These are phyloP conservation scores for Oligia latruncula DNA, from an alignment of 2,888 invertebrate genomes.

Conservation along the genomic window DNA sequence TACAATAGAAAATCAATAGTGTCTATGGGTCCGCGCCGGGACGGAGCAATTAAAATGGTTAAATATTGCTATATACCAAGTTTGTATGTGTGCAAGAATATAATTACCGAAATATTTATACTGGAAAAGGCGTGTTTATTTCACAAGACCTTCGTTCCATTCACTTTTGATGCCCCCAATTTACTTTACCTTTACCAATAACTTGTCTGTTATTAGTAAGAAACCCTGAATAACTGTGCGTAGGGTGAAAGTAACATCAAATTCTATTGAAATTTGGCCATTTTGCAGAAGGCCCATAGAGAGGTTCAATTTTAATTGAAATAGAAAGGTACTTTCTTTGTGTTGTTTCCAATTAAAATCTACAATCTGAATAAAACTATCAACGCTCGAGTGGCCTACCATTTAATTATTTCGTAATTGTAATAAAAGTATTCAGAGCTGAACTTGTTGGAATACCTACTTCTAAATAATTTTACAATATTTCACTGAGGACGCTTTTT, in stretches of 20 bases:
- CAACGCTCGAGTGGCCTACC: constrained; percentile 14
- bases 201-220: constrained; percentile 1
- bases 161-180: neutral
- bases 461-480: neutral
- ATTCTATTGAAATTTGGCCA: constrained; percentile 18
- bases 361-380: constrained; percentile 37
- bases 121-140: neutral
- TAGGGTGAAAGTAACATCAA: constrained; percentile 8
- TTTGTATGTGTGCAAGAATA: neutral
- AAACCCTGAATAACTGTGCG: constrained; percentile 4
- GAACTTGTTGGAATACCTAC: constrained; percentile 4
- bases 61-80: neutral
- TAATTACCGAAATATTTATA: too few species aligned
- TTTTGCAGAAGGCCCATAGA: constrained; percentile 19
- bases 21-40: too few species aligned
- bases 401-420: constrained; percentile 45
- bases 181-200: neutral
- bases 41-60: neutral
- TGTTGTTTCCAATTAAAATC: constrained; percentile 39
- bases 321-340: constrained; percentile 35
- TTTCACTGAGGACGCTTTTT: neutral
- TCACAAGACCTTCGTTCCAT: neutral
- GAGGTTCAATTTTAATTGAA: constrained; percentile 46
- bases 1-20: too few species aligned
- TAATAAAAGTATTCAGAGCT: constrained; percentile 32